Evolutionary conservation across 2,113 vertebrate genomes (phyloP).

Genomic region (Pandion haliaetus): DNA sequence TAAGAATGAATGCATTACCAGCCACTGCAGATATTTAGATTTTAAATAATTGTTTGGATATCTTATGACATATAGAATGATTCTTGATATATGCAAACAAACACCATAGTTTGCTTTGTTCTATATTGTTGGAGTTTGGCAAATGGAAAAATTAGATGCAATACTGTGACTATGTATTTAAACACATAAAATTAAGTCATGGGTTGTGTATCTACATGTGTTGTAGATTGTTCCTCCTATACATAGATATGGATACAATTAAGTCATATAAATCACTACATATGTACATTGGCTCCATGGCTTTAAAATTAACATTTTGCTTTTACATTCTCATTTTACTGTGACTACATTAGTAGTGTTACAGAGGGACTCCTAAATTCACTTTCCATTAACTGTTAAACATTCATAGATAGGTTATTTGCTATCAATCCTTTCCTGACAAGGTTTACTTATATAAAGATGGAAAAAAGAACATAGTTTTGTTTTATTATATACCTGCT

Average conservation of each 20-base stretch:
- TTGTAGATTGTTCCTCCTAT: neutral
- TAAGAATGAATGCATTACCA: neutral
- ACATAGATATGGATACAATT: neutral
- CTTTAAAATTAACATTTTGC: neutral
- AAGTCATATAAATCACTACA: neutral
- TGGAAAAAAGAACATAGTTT: neutral
- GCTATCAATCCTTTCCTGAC: neutral
- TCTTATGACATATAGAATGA: neutral
- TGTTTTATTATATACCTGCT: neutral
- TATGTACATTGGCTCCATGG: neutral
- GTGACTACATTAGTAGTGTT: neutral
- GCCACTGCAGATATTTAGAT: neutral
- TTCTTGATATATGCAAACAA: neutral
- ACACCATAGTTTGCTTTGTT: neutral
- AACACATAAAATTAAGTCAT: neutral
- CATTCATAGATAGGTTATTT: neutral
- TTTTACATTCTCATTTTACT: neutral
- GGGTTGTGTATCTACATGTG: neutral
- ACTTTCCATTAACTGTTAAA: neutral
- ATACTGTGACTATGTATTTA: neutral
- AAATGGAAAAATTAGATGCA: neutral
- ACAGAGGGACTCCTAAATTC: neutral
- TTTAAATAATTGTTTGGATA: neutral
- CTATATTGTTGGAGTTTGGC: neutral
- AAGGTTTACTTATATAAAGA: neutral